phyloP scores from a whole-genome alignment of 1,140 invertebrate genomes.

The Drosophila sturtevanti region DNA sequence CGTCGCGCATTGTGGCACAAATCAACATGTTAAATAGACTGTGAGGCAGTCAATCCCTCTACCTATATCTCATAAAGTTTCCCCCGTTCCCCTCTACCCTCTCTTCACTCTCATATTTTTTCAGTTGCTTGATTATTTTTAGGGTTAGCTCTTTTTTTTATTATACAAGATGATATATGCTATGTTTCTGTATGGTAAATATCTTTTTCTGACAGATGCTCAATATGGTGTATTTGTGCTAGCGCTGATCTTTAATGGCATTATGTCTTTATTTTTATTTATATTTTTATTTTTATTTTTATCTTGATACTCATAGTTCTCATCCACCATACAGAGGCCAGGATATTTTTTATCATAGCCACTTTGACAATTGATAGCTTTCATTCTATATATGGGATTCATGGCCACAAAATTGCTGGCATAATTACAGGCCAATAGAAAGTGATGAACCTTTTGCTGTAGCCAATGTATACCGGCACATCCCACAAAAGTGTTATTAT shows the following conservation, averaged over 20 bases:
- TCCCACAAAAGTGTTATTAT: conserved; percentile 61
- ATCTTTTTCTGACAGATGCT: neutral
- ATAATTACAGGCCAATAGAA: conserved; percentile 66
- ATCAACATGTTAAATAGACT: conserved; percentile 75
- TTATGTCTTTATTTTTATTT: conserved; percentile 21
- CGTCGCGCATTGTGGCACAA: conserved; percentile 53
- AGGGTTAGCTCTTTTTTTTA: conserved; percentile 10
- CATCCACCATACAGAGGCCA: conserved; percentile 46
- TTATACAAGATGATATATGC: neutral
- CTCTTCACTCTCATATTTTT: too few species aligned
- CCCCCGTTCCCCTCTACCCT: conserved; percentile 1
- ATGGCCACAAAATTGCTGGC: conserved; percentile 44
- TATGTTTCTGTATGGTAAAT: neutral
- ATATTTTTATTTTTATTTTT: conserved; percentile 18
- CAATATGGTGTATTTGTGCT: neutral
- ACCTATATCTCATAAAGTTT: too few species aligned
- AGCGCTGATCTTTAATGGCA: conserved; percentile 1
- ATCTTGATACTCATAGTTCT: conserved; percentile 32
- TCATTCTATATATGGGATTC: conserved; percentile 41
- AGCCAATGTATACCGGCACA: conserved; percentile 49
- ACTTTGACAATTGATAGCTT: conserved; percentile 44
- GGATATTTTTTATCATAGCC: conserved; percentile 46
- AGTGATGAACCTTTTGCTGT: conserved; percentile 17
- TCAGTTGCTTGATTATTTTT: conserved; percentile 18
- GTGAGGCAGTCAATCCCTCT: conserved; percentile 24